Base-by-base conservation (phyloP, 1,140 invertebrate species). In the Frieseomelitta varia region DNA sequence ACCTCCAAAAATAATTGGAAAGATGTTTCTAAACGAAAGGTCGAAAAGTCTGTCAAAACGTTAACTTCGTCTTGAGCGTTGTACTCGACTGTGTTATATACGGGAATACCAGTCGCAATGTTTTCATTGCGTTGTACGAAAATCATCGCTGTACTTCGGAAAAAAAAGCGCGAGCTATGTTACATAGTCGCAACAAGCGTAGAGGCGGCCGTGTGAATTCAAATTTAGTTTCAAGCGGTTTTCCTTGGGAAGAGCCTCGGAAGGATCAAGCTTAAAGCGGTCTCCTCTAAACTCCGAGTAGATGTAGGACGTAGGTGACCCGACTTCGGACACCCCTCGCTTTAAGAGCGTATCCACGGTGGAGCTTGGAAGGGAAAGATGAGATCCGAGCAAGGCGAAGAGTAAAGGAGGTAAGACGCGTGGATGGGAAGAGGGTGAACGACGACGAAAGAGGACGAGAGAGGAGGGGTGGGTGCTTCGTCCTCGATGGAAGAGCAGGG, bases 401-500 rank as follows among this genome's bases (percentile, higher is more conserved):
- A 34, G 53, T 14, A 55, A 21, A 53, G 63, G 24, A 30, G 51
- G 27, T 34, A 55, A 75, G 77, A 47, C 56, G 24, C 21, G 51
- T n/a, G 27, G 30, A 10, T 17, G 4, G 27, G 19, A 17, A 73
- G 72, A 19, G 27, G 61, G 53, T 39, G 61, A 65, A 68, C 55
- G 72, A 68, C 55, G 72, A 68, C 69, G 72, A 72, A 86, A 82
- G 86, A 83, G 47, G 79, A 88, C 47, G 69, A 84, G 75, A 2
- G 80, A 76, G 30, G 82, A 81, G 39, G 68, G 86, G 81, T 84
- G 84, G n/a, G n/a, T 84, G 74, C 19, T 67, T 55, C 55, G 55
- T 55, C 19, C 69, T 85, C 58, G 85, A 81, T 89, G 91, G 90
- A 92, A 91, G 88, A 92, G 88, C 87, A 85, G 89, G 90, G 90